A percentile compares a stretch with the other conserved stretches of the same genome.
Evolutionary conservation across 2,113 vertebrate genomes (phyloP).

Genomic region (Diphyllodes magnificus): DNA sequence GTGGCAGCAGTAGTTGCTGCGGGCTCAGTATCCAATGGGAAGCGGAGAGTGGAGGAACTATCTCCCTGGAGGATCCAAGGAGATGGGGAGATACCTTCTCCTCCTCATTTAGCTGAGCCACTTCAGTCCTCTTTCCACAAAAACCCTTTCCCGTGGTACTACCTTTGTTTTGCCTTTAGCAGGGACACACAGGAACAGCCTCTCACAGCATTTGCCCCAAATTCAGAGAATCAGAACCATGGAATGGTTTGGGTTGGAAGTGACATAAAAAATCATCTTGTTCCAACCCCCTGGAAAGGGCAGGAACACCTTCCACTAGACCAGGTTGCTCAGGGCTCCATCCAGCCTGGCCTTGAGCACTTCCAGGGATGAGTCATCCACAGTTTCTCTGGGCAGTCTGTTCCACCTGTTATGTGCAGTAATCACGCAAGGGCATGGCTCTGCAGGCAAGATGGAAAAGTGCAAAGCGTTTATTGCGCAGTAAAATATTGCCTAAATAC

Average conservation of each 20-base stretch:
- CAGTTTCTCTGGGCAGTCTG: not conserved
- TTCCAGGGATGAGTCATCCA: not conserved
- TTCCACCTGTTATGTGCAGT: not conserved
- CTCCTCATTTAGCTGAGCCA: not conserved
- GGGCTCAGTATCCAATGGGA: not conserved
- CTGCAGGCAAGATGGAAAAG: no score
- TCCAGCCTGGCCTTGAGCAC: not conserved
- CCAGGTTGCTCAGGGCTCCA: not conserved
- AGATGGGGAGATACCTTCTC: not conserved
- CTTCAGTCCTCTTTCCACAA: not conserved
- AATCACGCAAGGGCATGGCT: no score
- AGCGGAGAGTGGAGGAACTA: rapidly evolving
- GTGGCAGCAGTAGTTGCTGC: not conserved
- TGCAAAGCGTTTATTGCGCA: no score
- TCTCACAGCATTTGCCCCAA: rapidly evolving
- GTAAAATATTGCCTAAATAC: no score
- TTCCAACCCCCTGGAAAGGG: not conserved
- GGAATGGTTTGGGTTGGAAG: not conserved
- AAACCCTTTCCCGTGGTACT: rapidly evolving
- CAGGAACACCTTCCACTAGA: not conserved
- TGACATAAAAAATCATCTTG: no score
- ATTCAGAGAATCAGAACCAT: not conserved
- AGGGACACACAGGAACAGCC: not conserved
- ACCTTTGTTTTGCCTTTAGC: not conserved
- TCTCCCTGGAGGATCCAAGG: not conserved